Evolutionary conservation across 1,140 invertebrate species (phyloP).

Genomic region (Plectrocnemia conspersa): DNA sequence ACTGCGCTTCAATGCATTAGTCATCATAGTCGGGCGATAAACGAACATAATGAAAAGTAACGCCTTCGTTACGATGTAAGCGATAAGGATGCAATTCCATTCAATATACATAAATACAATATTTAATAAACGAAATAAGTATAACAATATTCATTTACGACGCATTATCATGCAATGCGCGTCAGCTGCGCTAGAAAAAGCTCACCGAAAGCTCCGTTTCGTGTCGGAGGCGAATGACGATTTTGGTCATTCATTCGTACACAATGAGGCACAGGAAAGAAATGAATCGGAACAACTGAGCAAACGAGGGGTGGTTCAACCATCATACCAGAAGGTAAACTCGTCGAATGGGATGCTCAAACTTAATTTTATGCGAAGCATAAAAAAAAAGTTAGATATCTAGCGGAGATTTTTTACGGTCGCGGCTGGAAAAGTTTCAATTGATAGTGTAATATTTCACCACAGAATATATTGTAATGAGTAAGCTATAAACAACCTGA

Average conservation of each 20-base stretch:
- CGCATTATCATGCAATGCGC: constrained; percentile 4
- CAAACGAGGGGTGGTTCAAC: too few species aligned
- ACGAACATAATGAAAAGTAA: background rate
- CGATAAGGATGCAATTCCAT: constrained; percentile 6
- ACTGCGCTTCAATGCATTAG: too few species aligned
- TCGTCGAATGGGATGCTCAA: too few species aligned
- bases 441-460: too few species aligned
- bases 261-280: constrained; percentile 1
- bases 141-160: background rate
- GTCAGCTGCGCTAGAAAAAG: background rate
- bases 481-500: too few species aligned
- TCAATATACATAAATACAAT: constrained; percentile 3
- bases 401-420: too few species aligned
- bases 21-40: too few species aligned
- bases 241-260: background rate
- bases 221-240: background rate
- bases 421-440: too few species aligned
- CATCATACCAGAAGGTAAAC: too few species aligned
- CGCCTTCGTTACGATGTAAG: background rate
- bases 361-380: too few species aligned
- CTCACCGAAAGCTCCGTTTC: background rate
- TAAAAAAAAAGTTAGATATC: too few species aligned
- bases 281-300: constrained; percentile 19
- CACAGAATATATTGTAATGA: too few species aligned
- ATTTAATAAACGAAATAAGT: constrained; percentile 1